Evolutionary conservation across 2,888 invertebrate species (phyloP), one percentile per base, ranked within the genome.

Genomic region (Chaetogeoica ovagalla): DNA sequence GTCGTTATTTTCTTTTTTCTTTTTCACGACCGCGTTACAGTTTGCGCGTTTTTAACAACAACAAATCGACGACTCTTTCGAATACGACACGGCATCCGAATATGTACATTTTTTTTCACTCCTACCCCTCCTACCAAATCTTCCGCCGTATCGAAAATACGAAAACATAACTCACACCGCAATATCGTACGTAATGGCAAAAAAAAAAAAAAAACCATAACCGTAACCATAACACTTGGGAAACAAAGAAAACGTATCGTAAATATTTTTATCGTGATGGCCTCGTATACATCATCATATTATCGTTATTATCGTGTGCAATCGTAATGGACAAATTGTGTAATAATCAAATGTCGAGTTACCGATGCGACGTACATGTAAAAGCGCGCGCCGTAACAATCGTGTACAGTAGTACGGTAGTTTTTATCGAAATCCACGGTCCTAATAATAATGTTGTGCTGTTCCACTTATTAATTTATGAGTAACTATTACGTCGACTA

Each of bases 51-150:
- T 72, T 63, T 63, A n/a, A 73, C 62, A 37, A 7, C 62, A 30
- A 62, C 37, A 73, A 73, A 73, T 73, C 73, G 73, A 73, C 73
- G 73, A 73, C 62, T 73, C 52, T 52, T 73, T 60, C 43, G 43
- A 23, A 43, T 60, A 73, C n/a, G 21, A 63, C 62, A 63, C 48
- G 52, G 30, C 62, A 63, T 30, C 37, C 73, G 30, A 62, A 72
- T 60, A 60, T 43, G n/a, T 62, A 52, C 8, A n/a, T 13, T 62
- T 48, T 48, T 11, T 48, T 15, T 68, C n/a, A 1, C 23, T 30
- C 23, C 19, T 19, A 8, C 17, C 11, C 23, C 13, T n/a, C n/a
- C n/a, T n/a, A n/a, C n/a, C n/a, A n/a, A 13, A 15, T 19, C 23
- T 30, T 69, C 9, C 19, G 19, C 8, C 52, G 17, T 19, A 19